A percentile compares a stretch with the other conserved stretches of the same genome.
These are phyloP conservation scores for Chromobotia macracanthus DNA, from an alignment of 2,797 vertebrate genomes.

Conservation along the genomic window DNA sequence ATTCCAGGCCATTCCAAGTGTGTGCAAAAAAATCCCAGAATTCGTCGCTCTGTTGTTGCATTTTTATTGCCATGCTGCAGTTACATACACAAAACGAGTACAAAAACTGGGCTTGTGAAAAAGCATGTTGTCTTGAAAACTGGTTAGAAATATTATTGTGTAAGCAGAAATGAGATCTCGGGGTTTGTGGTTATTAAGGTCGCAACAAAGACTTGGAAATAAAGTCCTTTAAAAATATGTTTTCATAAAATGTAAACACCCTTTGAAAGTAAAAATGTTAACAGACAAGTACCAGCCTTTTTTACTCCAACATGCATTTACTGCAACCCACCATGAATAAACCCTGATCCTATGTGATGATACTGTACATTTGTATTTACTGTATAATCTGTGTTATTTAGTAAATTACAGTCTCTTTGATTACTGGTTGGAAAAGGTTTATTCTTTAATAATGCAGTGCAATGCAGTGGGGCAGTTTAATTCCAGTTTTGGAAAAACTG, in stretches of 20 bases:
- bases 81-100: slow-evolving; percentile 65
- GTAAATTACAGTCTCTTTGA: slow-evolving; percentile 24
- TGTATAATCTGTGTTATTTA: not conserved
- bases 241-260: slow-evolving; percentile 2
- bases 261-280: slow-evolving; percentile 38
- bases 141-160: slow-evolving; percentile 34
- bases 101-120: slow-evolving; percentile 39
- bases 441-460: slow-evolving; percentile 37
- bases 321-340: slow-evolving; percentile 1
- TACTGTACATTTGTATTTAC: slow-evolving; percentile 27
- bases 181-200: not conserved
- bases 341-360: not conserved
- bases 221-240: not conserved
- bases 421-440: slow-evolving; percentile 22
- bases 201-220: not conserved
- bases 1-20: not conserved
- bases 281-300: slow-evolving; percentile 9
- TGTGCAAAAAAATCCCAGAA: not conserved
- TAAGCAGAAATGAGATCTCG: slow-evolving; percentile 29
- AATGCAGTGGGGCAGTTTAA: slow-evolving; percentile 60
- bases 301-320: slow-evolving; percentile 7
- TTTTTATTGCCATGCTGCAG: slow-evolving; percentile 57
- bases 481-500: slow-evolving; percentile 91
- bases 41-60: slow-evolving; percentile 6
- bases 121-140: slow-evolving; percentile 54